Evolutionary conservation across 2,113 vertebrate species (phyloP).

Genomic region (Elaphurus davidianus): DNA sequence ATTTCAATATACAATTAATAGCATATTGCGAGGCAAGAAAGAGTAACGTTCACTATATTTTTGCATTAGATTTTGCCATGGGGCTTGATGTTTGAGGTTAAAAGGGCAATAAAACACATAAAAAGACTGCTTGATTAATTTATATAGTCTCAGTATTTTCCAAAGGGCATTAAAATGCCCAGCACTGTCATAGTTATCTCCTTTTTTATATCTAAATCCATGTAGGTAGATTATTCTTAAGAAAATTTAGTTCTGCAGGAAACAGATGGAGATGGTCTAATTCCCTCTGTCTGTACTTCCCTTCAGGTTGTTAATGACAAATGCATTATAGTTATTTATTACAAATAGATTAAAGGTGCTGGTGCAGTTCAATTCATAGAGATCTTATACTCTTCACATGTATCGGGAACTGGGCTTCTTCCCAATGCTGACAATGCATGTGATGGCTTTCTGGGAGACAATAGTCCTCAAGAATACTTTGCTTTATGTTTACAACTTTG

Average conservation of each 20-base stretch:
- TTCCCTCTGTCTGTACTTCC: neutral
- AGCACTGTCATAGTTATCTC: neutral
- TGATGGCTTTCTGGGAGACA: neutral
- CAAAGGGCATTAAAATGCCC: neutral
- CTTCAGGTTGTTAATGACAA: constrained; percentile 50
- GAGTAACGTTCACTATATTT: neutral
- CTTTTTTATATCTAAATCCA: constrained; percentile 40
- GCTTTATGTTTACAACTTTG: neutral
- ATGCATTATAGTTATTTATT: constrained; percentile 64
- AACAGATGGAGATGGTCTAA: neutral
- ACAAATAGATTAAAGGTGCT: constrained; percentile 39
- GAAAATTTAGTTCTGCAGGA: constrained; percentile 46
- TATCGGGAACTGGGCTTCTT: neutral
- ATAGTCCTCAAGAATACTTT: neutral
- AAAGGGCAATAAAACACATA: constrained; percentile 15
- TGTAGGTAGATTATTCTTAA: constrained; percentile 49
- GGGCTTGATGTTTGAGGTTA: constrained; percentile 1
- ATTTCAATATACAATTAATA: neutral
- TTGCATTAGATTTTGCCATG: neutral
- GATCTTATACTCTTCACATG: neutral
- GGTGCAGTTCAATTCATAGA: neutral
- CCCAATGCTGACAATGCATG: constrained; percentile 22
- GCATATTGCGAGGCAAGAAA: neutral
- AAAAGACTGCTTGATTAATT: constrained; percentile 26
- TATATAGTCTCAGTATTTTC: neutral